A percentile compares a stretch with the other conserved stretches of the same genome.
phyloP scores from a whole-genome alignment of 2,113 vertebrate species.

The Leptodactylus fuscus region DNA sequence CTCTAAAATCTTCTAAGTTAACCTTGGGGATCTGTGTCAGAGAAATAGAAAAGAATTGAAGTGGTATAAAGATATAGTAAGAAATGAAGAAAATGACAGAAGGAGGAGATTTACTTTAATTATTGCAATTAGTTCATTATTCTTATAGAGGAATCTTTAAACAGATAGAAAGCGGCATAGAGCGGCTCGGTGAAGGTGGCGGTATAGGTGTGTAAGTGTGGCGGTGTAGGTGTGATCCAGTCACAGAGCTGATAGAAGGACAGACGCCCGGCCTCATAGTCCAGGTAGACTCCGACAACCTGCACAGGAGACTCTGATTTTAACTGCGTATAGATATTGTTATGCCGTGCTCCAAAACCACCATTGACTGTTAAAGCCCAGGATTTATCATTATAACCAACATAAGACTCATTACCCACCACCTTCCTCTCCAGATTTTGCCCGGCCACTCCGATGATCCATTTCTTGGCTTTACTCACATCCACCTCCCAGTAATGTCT shows the following conservation, averaged over 20 bases:
- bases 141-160: neutral
- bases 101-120: too few relatives aligned
- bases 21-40: too few relatives aligned
- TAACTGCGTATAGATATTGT: neutral
- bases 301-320: neutral
- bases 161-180: neutral
- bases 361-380: neutral
- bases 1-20: too few relatives aligned
- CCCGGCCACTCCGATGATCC: neutral
- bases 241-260: too few relatives aligned
- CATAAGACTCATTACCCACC: neutral
- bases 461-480: neutral
- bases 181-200: slow-evolving; percentile 27
- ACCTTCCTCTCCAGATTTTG: neutral
- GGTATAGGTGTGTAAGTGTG: slow-evolving; percentile 16
- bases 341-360: neutral
- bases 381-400: slow-evolving; percentile 19
- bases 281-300: neutral
- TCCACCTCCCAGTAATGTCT: slow-evolving; percentile 7
- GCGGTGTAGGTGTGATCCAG: neutral
- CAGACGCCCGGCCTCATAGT: too few relatives aligned
- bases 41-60: too few relatives aligned
- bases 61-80: too few relatives aligned
- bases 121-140: neutral
- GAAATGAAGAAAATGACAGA: too few relatives aligned